Evolutionary conservation across 92 coral and sea anemone species (phyloP), one percentile per base, ranked within the genome.

Genomic region (Zoanthus gigantus): DNA sequence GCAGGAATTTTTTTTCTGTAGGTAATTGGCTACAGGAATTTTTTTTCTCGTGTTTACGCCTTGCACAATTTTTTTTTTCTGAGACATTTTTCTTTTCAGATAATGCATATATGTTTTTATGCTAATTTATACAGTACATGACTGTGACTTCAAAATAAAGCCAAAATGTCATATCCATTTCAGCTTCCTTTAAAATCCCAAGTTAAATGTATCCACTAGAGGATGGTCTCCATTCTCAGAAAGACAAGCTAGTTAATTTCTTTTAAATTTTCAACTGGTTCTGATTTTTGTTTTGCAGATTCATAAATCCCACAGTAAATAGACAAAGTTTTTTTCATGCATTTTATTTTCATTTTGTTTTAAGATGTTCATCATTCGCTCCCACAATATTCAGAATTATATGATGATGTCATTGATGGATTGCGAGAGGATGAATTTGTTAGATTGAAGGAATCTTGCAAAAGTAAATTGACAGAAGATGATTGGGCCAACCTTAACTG

Each of bases 401-500:
- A 54, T 14, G 56, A 13, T 80, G 44, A 80, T 18, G 47, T 80
- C 52, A 67, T 80, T 29, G 68, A 80, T n/a, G 72, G 56, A 15
- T 65, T 80, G 58, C 84, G 84, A 0, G 12, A 28, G 45, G 54
- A 61, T 0, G 84, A 80, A 16, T 80, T 37, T 60, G n/a, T 7
- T 47, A 47, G 60, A 50, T 13, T 80, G 34, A 80, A 80, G 45
- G 58, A 80, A 60, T 65, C 44, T 44, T 61, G 54, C 37, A 80
- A 42, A 47, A 45, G 65, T 46, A 61, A 65, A n/a, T 42, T 80
- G 23, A 61, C 9, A 42, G 34, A 80, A 65, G 57, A 18, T 45
- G 84, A 80, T 32, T 80, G 84, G 84, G 84, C 37, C 46, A 58
- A 29, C 58, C 54, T 80, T 44, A 67, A 61, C 5, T 13, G 42